These are phyloP conservation scores for Odontamblyopus lacepedii DNA, from an alignment of 2,797 vertebrate genomes.

Conservation along the genomic window DNA sequence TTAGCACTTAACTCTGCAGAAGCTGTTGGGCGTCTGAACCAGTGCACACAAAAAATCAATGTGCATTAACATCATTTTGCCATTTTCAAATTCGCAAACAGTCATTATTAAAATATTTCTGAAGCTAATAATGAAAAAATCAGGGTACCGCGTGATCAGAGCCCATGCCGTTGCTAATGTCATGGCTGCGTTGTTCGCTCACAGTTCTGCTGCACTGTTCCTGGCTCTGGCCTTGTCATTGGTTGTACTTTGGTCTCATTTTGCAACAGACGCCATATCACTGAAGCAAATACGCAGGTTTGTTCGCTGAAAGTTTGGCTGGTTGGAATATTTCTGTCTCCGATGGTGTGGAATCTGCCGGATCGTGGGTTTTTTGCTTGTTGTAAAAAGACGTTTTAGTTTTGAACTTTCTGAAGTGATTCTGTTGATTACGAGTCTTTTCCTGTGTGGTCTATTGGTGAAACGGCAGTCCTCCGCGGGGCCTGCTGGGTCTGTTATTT, in stretches of 20 bases:
- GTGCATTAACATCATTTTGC: not conserved
- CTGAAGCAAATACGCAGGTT: conserved; percentile 33
- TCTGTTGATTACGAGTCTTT: conserved; percentile 30
- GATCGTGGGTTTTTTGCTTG: conserved; percentile 35
- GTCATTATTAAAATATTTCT: too few relatives aligned
- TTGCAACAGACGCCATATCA: conserved; percentile 43
- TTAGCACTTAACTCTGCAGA: conserved; percentile 10
- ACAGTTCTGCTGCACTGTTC: not conserved
- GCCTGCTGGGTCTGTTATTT: conserved; percentile 55
- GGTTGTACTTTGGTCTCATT: conserved; percentile 29
- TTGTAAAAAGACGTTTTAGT: conserved; percentile 41
- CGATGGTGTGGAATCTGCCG: conserved; percentile 39
- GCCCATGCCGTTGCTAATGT: not conserved
- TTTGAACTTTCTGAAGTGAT: conserved; percentile 4
- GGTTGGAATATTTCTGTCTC: conserved; percentile 46
- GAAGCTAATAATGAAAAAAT: too few relatives aligned
- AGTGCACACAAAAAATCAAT: not conserved
- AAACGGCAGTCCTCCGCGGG: conserved; percentile 31
- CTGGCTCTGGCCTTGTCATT: conserved; percentile 25
- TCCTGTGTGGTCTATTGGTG: conserved; percentile 12
- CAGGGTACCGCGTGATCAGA: not conserved
- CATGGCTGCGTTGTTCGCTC: not conserved
- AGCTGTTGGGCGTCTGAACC: not conserved
- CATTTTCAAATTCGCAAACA: not conserved
- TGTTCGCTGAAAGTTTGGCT: conserved; percentile 49